Evolutionary conservation across 1,140 invertebrate species (phyloP).

Genomic region (Philopotamus ludificatus): DNA sequence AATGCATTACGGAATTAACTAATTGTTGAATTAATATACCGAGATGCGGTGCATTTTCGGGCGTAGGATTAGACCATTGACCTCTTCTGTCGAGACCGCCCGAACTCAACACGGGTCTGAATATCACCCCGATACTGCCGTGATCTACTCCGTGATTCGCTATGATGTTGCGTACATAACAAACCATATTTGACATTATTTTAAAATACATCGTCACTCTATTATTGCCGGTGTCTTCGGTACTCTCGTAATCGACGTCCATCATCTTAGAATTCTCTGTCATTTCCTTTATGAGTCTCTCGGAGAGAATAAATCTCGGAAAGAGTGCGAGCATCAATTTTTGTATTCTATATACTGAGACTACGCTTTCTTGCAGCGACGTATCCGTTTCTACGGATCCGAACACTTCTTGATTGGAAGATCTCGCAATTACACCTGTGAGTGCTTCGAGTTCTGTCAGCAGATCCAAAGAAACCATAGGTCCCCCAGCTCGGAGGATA

Average conservation of each 20-base stretch:
- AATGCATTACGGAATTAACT: conserved; percentile 57
- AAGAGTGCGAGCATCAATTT: conserved; percentile 71
- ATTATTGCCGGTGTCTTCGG: conserved; percentile 19
- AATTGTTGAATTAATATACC: conserved; percentile 58
- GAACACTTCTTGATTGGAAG: conserved; percentile 59
- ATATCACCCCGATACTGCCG: conserved; percentile 52
- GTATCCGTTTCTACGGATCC: conserved; percentile 42
- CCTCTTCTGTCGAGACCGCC: conserved; percentile 32
- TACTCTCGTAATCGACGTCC: conserved; percentile 24
- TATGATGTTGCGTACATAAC: conserved; percentile 65
- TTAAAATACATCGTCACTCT: conserved; percentile 47
- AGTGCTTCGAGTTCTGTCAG: conserved; percentile 72
- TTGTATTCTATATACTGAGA: conserved; percentile 60
- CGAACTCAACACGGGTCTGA: conserved; percentile 48
- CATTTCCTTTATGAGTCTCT: conserved; percentile 40
- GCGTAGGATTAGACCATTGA: conserved; percentile 32
- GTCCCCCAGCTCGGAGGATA: conserved; percentile 68
- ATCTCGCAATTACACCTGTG: conserved; percentile 76
- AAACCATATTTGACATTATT: conserved; percentile 67
- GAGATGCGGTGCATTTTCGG: conserved; percentile 35
- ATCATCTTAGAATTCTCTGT: conserved; percentile 41
- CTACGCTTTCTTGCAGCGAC: conserved; percentile 55
- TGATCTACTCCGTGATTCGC: conserved; percentile 57
- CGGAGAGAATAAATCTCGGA: conserved; percentile 62
- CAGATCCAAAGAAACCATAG: conserved; percentile 60